phyloP scores from a whole-genome alignment of 2,113 vertebrate species.

The Coregonus clupeaformis region DNA sequence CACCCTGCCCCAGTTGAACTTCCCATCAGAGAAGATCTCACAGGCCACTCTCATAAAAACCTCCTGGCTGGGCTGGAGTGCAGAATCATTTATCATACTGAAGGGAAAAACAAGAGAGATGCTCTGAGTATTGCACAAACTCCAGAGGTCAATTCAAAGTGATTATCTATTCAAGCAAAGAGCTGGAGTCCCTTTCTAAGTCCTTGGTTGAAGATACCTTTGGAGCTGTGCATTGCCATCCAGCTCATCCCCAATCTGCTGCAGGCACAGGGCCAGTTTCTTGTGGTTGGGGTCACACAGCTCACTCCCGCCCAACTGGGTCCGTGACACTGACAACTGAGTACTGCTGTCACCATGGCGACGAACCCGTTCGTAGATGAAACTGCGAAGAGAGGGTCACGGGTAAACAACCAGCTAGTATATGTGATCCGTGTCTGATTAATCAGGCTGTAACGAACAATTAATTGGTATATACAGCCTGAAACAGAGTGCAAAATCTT shows the following conservation, averaged over 20 bases:
- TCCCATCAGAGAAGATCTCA: constrained; percentile 87
- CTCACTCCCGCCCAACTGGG: constrained; percentile 62
- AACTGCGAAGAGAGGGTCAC: constrained; percentile 48
- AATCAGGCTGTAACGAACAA: too few species aligned
- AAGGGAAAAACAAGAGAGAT: neutral
- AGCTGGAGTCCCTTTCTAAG: neutral
- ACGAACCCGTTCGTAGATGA: constrained; percentile 69
- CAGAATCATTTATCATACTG: constrained; percentile 82
- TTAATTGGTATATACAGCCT: too few species aligned
- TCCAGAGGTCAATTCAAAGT: neutral
- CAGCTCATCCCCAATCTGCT: constrained; percentile 87
- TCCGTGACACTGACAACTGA: constrained; percentile 34
- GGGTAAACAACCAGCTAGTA: neutral
- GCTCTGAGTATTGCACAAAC: neutral
- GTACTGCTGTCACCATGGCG: constrained; percentile 42
- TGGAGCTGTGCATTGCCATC: constrained; percentile 83
- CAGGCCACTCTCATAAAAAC: constrained; percentile 82
- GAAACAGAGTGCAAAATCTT: too few species aligned
- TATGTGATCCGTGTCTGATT: too few species aligned
- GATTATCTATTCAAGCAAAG: neutral
- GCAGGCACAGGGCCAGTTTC: constrained; percentile 79
- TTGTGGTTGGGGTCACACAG: constrained; percentile 76
- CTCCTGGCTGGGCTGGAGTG: constrained; percentile 72
- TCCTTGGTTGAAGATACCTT: constrained; percentile 57
- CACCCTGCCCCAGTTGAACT: constrained; percentile 91